phyloP scores from a whole-genome alignment of 2,888 invertebrate species.

The Timema podura region DNA sequence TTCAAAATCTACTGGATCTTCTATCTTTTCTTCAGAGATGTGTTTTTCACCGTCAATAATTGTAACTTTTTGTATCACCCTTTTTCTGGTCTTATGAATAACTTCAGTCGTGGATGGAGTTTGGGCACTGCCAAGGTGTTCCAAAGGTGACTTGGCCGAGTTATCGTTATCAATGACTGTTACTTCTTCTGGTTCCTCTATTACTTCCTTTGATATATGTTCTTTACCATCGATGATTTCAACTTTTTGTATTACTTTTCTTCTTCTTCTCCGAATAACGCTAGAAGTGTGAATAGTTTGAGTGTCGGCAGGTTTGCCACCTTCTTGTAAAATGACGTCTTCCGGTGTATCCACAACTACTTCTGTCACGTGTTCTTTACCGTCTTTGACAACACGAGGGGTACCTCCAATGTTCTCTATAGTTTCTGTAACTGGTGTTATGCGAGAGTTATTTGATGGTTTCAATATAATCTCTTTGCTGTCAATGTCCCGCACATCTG shows the following conservation, averaged over 20 bases:
- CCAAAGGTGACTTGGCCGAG: constrained; percentile 74
- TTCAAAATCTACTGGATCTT: no score
- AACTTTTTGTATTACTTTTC: constrained; percentile 63
- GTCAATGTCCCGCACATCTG: no score
- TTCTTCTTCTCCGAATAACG: constrained; percentile 54
- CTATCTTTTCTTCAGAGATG: no score
- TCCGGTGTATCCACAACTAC: no score
- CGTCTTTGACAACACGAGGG: neutral
- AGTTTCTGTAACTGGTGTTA: neutral
- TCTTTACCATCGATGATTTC: constrained; percentile 80
- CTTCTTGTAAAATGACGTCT: no score
- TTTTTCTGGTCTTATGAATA: neutral
- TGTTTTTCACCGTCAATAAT: no score
- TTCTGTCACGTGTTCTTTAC: neutral
- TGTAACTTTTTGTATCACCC: neutral
- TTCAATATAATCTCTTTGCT: no score
- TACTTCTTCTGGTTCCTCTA: constrained; percentile 77
- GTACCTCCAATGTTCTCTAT: neutral
- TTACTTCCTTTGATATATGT: constrained; percentile 73
- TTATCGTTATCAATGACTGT: constrained; percentile 42
- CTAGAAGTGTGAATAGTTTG: no score
- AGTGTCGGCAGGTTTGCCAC: no score
- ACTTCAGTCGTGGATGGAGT: neutral
- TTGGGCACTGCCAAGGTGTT: constrained; percentile 49
- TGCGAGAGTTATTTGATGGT: neutral